phyloP scores from a whole-genome alignment of 2,797 vertebrate species.

The Craterocephalus amniculus region DNA sequence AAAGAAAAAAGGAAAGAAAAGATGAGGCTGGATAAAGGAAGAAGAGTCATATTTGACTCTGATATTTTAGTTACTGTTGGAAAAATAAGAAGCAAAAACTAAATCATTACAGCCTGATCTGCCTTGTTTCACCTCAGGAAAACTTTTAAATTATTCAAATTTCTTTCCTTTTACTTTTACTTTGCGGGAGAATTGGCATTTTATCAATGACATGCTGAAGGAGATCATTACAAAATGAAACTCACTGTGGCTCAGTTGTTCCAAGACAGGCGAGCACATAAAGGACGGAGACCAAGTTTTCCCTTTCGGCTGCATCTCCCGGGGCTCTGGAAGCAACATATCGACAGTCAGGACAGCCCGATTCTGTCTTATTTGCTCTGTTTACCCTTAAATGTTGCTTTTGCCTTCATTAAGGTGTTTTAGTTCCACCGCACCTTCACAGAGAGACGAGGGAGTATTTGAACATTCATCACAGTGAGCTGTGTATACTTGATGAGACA shows the following conservation, averaged over 20 bases:
- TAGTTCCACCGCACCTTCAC: constrained; percentile 37
- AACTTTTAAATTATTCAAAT: no score
- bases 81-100: background rate
- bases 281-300: constrained; percentile 68
- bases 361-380: constrained; percentile 36
- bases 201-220: constrained; percentile 14
- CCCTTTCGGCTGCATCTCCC: constrained; percentile 37
- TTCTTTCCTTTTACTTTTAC: no score
- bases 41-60: background rate
- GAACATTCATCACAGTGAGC: constrained; percentile 36
- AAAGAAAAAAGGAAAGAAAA: background rate
- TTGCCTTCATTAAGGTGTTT: constrained; percentile 40
- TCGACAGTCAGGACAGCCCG: constrained; percentile 21
- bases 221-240: constrained; percentile 23
- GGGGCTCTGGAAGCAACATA: constrained; percentile 63
- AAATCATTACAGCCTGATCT: background rate
- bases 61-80: background rate
- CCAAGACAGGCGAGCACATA: constrained; percentile 25
- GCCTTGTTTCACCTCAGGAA: no score
- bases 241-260: constrained; percentile 66
- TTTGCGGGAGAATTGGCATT: background rate
- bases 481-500: constrained; percentile 41
- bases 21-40: background rate
- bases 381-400: constrained; percentile 45
- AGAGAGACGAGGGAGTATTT: constrained; percentile 10